Evolutionary conservation across 1,140 invertebrate genomes (phyloP).

Genomic region (Plectrocnemia conspersa): DNA sequence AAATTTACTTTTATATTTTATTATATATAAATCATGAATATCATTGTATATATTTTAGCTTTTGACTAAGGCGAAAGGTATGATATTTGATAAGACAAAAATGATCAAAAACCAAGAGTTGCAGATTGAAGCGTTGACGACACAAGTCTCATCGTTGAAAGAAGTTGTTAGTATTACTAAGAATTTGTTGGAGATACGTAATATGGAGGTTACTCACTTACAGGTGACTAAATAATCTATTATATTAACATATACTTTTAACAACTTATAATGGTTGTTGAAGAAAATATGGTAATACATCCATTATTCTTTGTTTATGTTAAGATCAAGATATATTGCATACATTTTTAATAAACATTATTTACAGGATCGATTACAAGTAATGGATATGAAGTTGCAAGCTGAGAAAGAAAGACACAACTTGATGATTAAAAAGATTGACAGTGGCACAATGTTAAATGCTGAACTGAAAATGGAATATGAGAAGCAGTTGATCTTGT

Average conservation of each 20-base stretch:
- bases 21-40: not conserved
- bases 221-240: conserved; percentile 44
- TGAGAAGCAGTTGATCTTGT: conserved; percentile 65
- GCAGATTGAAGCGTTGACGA: conserved; percentile 64
- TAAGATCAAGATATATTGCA: not conserved
- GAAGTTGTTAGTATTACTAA: conserved; percentile 74
- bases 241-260: conserved; percentile 9
- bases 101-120: conserved; percentile 68
- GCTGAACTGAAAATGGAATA: conserved; percentile 70
- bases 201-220: conserved; percentile 70
- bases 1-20: not conserved
- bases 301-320: conserved; percentile 7
- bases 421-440: conserved; percentile 63
- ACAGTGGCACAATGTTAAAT: conserved; percentile 63
- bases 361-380: conserved; percentile 61
- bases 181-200: conserved; percentile 69
- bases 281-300: not conserved
- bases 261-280: no score
- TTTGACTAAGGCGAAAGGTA: conserved; percentile 57
- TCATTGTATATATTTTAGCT: conserved; percentile 39
- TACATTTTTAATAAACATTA: not conserved
- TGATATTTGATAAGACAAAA: conserved; percentile 66
- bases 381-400: conserved; percentile 64
- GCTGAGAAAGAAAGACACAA: conserved; percentile 64
- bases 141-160: conserved; percentile 67